Base-by-base conservation (phyloP, 2,113 vertebrate species). In the Toxotes jaculatrix region DNA sequence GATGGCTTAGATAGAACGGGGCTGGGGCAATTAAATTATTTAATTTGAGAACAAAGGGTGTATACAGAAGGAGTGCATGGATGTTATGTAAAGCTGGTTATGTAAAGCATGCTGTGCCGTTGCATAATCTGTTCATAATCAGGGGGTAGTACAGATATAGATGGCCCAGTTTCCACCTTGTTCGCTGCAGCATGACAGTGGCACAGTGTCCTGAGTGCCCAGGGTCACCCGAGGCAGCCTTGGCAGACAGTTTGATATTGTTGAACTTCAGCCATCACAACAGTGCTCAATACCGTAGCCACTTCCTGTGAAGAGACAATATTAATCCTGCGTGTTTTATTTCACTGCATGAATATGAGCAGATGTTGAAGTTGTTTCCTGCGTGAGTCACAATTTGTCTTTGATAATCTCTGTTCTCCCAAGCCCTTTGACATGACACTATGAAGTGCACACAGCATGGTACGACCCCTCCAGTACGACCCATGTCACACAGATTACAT, bases 61-160 rank as follows among this genome's bases (percentile, higher is more conserved):
- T 63, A 53, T 53, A 66, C 53, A 78, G 64, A 82, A 65, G 49
- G 79, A 82, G 63, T 61, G 80, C 79, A 78, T 32, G 61, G 79
- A 45, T 63, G 36, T 66, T 94, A 93, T 84, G 87, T 90, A 94
- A 94, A 83, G 73, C 77, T 9, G 77, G 79, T 91, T 96, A 95
- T 87, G 88, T 93, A 96, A 95, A 91, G 68, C 84, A 38, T 73
- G 72, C 90, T 91, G 85, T 86, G 88, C 56, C 7, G 89, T 95
- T 95, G 87, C 89, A 67, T 94, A 95, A 96, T 94, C 78, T 57
- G 57, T 85, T 91, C 82, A 90, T 90, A 94, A 94, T 93, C 90
- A 86, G 87, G 88, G 63, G 78, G 31, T 75, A 76, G 89, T 78
- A 90, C 88, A 74, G 87, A 94, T 95, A 93, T 93, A 95, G 91